Evolutionary conservation across 2,888 invertebrate genomes (phyloP), one percentile per base, ranked within the genome.

Genomic region (Encarsia formosa): DNA sequence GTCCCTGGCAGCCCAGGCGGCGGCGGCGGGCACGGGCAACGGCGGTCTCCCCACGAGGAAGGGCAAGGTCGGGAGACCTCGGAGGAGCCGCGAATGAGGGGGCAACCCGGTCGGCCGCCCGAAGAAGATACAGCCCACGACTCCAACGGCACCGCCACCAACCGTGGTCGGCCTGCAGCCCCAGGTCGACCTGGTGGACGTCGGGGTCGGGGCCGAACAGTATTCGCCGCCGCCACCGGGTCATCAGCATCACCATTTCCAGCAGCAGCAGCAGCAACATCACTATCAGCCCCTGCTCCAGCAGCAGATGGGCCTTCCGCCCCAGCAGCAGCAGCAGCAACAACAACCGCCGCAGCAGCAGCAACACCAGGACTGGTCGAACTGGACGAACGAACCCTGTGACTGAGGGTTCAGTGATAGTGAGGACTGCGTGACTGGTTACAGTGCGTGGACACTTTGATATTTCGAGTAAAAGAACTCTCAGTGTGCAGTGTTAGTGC

Each of bases 1-100:
- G 63, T 68, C 65, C 49, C 71, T 68, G 29, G 82, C 80, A 64
- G 85, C 85, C 63, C 84, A 81, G 69, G 84, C 85, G 64, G 85
- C 84, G 62, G 84, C 82, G 69, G 78, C 79, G 62, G 84, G 85
- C 63, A 79, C 83, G 58, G 83, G 85, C 70, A 79, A 83, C 59
- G 83, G 85, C 69, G 73, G 75, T 15, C 72, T 74, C 41, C 83
- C 85, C 16, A 86, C 88, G 67, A 84, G 91, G 76, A 91, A 91
- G 79, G 91, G 91, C 77, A 91, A 91, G 77, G 88, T 88, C 67
- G 91, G 91, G 56, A 81, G 91, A 70, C 91, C 91, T 75, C 84
- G 91, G 75, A 82, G 91, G 74, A 88, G 88, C 79, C 84, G 91
- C 74, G 91, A 91, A 85, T 91, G 90, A 90, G 85, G 76, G 57